Base-by-base conservation (phyloP, 2,113 vertebrate genomes). In the Elanoides forficatus region DNA sequence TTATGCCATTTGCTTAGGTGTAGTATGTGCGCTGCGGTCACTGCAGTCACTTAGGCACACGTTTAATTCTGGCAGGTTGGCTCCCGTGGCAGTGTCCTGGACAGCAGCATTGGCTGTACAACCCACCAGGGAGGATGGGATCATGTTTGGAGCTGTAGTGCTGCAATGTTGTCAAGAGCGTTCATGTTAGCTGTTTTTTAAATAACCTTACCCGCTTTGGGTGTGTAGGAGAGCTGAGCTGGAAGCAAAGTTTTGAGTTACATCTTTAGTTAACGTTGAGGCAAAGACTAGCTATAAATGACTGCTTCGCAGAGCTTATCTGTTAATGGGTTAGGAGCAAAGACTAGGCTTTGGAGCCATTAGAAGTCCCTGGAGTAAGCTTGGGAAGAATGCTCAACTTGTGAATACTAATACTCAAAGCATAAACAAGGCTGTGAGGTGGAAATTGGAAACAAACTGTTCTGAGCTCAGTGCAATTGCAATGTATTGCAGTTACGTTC, bases 11-110 rank as follows among this genome's bases (percentile, higher is more conserved):
- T 52, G 30, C 21, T 32, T 6, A 27, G 58, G 47, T 43, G 47
- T 43, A 29, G 9, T 2, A 4, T 0, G 38, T 68, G 53, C 1
- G 8, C 22, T 9, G 34, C 2, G 10, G 19, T 29, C 42, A 7
- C n/a, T 43, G 62, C 36, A 3, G 60, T 34, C 45, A 2, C 59
- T 43, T 22, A 18, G 45, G 12, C 12, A 3, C 15, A 1, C 0
- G 1, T 30, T 29, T 56, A 10, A 15, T 8, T 70, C 56, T 13
- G 48, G 22, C 40, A 32, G 68, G 21, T 15, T 27, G 52, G 40
- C 43, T 53, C 20, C 40, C 6, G 2, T 12, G 36, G 15, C 62
- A 15, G 36, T 2, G 7, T 15, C 56, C 30, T 62, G 48, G 25
- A 3, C 36, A 13, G n/a, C 34, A 29, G 40, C 40, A 2, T 14